Base-by-base conservation (phyloP, 37 sponge, comb jelly and placozoan genomes). In the Agelas oroides region DNA sequence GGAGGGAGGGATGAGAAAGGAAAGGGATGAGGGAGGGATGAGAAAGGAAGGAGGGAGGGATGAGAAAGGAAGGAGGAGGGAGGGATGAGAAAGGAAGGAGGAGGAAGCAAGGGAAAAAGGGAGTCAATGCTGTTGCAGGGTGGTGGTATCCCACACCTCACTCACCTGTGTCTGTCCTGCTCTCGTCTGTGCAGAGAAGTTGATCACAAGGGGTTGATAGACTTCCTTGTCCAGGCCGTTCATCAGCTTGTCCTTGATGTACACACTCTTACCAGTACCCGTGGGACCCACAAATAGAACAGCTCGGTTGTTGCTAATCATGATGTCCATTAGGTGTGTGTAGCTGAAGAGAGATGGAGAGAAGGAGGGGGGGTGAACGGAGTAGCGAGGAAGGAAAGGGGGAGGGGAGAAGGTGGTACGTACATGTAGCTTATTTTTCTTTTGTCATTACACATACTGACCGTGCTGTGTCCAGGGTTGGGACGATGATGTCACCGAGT, bases 101-200 rank as follows among this genome's bases (percentile, higher is more conserved):
- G n/a, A n/a, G n/a, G n/a, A n/a, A n/a, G n/a, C n/a, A n/a, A n/a
- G n/a, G n/a, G n/a, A n/a, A 66, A 66, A 20, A n/a, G 14, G 32
- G 15, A n/a, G 20, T n/a, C 32, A 66, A 30, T 20, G 20, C n/a
- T n/a, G n/a, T n/a, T n/a, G n/a, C n/a, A n/a, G n/a, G n/a, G n/a
- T n/a, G n/a, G n/a, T n/a, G n/a, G n/a, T n/a, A n/a, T n/a, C n/a
- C n/a, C n/a, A n/a, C 24, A 5, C 24, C 5, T 62, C 64, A 15
- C 23, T 16, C 67, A 90, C 91, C 86, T 92, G 95, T 37, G 87
- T 76, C 71, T 98, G 99, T 21, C 82, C 88, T 24, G 99, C 97
- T 17, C 91, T 92, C 0, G 99, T 98, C 75, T 96, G 99, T 25
- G 99, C 99, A 17, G 99, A 98, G 88, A 98, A 98, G 80, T 98